phyloP scores from a whole-genome alignment of 2,888 invertebrate genomes.

The Rhorus exstirpatorius region DNA sequence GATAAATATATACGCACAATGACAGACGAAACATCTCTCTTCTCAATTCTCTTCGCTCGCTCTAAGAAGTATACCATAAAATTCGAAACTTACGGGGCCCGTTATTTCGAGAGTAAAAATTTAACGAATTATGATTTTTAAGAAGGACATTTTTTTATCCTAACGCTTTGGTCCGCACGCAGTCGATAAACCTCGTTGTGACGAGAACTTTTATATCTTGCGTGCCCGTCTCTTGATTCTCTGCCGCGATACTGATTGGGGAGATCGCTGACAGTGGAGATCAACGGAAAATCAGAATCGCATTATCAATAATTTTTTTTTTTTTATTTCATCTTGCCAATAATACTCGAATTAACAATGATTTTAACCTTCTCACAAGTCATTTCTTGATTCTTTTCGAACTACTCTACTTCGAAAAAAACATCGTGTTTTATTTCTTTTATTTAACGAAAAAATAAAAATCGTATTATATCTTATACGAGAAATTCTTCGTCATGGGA shows the following conservation, averaged over 20 bases:
- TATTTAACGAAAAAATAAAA: too few relatives aligned
- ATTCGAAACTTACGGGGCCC: constrained; percentile 26
- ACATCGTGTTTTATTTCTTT: too few relatives aligned
- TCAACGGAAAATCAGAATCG: background rate
- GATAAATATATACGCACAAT: constrained; percentile 16
- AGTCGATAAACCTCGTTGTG: constrained; percentile 25
- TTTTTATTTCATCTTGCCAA: too few relatives aligned
- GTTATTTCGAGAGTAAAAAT: constrained; percentile 25
- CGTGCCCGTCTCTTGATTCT: background rate
- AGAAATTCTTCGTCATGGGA: too few relatives aligned
- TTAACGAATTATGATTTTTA: constrained; percentile 50
- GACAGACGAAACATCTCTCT: background rate
- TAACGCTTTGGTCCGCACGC: too few relatives aligned
- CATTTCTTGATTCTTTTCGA: too few relatives aligned
- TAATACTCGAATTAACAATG: too few relatives aligned
- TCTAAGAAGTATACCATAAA: constrained; percentile 14
- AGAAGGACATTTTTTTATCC: constrained; percentile 34
- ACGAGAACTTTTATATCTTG: constrained; percentile 21
- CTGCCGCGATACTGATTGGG: background rate
- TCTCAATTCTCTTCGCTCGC: background rate
- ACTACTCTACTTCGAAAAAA: too few relatives aligned
- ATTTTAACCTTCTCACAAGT: too few relatives aligned
- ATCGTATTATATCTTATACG: too few relatives aligned
- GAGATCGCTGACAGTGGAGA: background rate
- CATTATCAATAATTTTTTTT: background rate